These are phyloP conservation scores for Drosophila infuscata DNA, from an alignment of 2,888 invertebrate genomes.

Conservation along the genomic window DNA sequence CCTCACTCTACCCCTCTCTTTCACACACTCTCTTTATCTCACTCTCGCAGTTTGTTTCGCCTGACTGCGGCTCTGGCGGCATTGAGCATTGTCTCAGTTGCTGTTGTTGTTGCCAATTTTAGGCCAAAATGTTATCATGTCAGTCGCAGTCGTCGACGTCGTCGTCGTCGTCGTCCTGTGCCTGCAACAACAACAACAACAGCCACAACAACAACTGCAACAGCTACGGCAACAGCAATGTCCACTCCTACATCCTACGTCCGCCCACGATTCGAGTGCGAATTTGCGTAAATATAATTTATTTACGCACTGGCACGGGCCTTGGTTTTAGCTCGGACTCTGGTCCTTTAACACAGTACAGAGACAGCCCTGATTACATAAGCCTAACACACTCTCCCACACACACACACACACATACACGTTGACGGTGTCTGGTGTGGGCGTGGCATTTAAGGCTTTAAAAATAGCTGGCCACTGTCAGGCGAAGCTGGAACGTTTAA, in stretches of 20 bases:
- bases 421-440: constrained; percentile 42
- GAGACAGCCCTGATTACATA: constrained; percentile 71
- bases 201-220: constrained; percentile 16
- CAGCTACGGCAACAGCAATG: constrained; percentile 9
- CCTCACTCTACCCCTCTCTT: neutral
- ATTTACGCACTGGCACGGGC: constrained; percentile 70
- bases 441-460: constrained; percentile 75
- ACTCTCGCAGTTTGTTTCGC: constrained; percentile 18
- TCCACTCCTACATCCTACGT: constrained; percentile 6
- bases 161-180: constrained; percentile 24
- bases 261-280: constrained; percentile 64
- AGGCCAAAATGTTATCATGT: constrained; percentile 81
- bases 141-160: constrained; percentile 71
- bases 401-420: constrained; percentile 18
- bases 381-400: constrained; percentile 50
- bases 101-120: constrained; percentile 77
- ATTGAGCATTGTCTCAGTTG: constrained; percentile 58
- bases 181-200: constrained; percentile 34
- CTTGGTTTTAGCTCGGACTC: constrained; percentile 31
- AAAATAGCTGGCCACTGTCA: constrained; percentile 53
- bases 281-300: constrained; percentile 81
- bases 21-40: neutral
- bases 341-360: constrained; percentile 31
- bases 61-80: constrained; percentile 40
- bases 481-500: constrained; percentile 66